Base-by-base conservation (phyloP, 2,797 vertebrate genomes). In the Cossypha caffra region DNA sequence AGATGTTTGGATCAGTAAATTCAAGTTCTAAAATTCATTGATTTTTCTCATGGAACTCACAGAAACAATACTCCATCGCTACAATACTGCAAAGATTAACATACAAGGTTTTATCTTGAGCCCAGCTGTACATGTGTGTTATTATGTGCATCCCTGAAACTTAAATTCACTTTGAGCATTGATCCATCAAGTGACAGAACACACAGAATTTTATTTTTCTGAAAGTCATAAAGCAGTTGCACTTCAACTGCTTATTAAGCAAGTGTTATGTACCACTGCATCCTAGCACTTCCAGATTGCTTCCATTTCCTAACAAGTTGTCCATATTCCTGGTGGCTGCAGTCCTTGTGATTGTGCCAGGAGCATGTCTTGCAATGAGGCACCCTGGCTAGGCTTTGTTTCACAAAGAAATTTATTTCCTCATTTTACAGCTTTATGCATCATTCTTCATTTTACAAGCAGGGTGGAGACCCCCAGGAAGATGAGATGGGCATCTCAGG, bases 401-500 rank as follows among this genome's bases (percentile, higher is more conserved):
- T 69, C 63, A 23, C 51, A 86, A 73, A 63, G 15, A 87, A 61
- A 79, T 93, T 71, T 79, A 62, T 96, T 96, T 91, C 87, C 52
- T 77, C 16, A 15, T 93, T 92, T 95, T 77, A 91, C 42, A 71
- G 68, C 38, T 18, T 82, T 71, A 28, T 42, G 76, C 25, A 67
- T 79, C 74, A 55, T 59, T 85, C 66, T 89, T 67, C 40, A 47
- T 89, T 92, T 94, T 87, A 83, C 72, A 85, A 79, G 71, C 75
- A 85, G 59, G n/a, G 48, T 16, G 15, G 59, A 82, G 76, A 91
- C 42, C 40, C 57, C 73, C 12, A 1, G 13, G 84, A 91, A 71
- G 85, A 86, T 38, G 81, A 92, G 81, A 85, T 57, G 81, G 61
- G 35, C 72, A 80, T 79, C 87, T 77, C 71, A 67, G 57, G 72